phyloP scores from a whole-genome alignment of 1,140 invertebrate species.

The Penaeus chinensis region DNA sequence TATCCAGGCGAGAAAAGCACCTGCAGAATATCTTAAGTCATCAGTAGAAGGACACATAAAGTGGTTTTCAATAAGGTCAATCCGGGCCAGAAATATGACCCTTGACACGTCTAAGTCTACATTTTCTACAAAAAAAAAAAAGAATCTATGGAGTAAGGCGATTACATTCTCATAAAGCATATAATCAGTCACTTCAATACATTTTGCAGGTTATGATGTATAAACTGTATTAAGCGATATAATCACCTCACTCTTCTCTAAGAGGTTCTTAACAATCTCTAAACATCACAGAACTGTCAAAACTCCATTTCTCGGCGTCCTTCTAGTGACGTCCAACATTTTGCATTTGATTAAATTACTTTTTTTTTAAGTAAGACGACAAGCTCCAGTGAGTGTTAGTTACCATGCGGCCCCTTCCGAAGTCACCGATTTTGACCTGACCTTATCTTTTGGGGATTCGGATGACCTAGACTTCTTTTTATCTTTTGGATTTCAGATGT shows the following conservation, averaged over 20 bases:
- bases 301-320: conserved; percentile 37
- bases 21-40: background rate
- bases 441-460: too few relatives aligned
- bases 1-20: background rate
- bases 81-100: conserved; percentile 16
- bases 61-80: conserved; percentile 26
- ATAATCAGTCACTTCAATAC: conserved; percentile 31
- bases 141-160: background rate
- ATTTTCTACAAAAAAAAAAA: conserved; percentile 11
- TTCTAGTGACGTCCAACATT: conserved; percentile 11
- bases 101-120: conserved; percentile 38
- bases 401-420: too few relatives aligned
- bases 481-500: too few relatives aligned
- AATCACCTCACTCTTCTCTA: conserved; percentile 27
- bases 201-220: background rate
- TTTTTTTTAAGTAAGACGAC: conserved; percentile 10
- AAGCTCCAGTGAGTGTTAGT: background rate
- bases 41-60: conserved; percentile 49
- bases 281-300: conserved; percentile 60
- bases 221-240: background rate
- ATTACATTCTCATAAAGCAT: background rate
- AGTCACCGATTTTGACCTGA: too few relatives aligned
- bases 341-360: background rate
- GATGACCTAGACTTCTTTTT: too few relatives aligned
- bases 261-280: conserved; percentile 55